Evolutionary conservation across 2,888 invertebrate species (phyloP).

Genomic region (Ceramica pisi): DNA sequence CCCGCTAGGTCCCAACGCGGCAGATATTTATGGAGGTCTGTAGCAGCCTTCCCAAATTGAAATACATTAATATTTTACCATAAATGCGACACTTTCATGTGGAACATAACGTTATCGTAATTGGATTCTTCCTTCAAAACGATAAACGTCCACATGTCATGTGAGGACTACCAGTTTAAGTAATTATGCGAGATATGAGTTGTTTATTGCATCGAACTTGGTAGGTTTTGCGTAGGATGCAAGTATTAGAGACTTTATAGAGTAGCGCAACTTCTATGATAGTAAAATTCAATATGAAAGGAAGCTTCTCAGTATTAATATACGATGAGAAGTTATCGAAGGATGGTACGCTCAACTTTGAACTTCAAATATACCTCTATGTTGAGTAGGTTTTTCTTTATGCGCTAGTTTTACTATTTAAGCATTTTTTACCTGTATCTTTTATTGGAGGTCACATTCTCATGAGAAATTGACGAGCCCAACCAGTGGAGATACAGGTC

Average conservation of each 20-base stretch:
- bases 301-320: neutral
- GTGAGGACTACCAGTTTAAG: conserved; percentile 72
- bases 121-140: conserved; percentile 88
- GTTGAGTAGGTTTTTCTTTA: neutral
- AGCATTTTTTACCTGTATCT: conserved; percentile 13
- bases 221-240: neutral
- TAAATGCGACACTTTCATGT: conserved; percentile 90
- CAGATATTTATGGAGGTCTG: conserved; percentile 90
- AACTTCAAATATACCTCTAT: neutral
- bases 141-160: conserved; percentile 75
- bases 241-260: neutral
- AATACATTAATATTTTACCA: conserved; percentile 91
- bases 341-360: conserved; percentile 1
- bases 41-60: conserved; percentile 89
- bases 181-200: conserved; percentile 67
- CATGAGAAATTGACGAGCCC: conserved; percentile 52
- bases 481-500: conserved; percentile 36
- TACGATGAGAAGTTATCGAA: neutral
- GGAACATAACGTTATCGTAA: conserved; percentile 90
- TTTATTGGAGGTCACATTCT: conserved; percentile 28
- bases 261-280: neutral
- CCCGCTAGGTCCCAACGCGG: conserved; percentile 82
- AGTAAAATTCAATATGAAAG: neutral
- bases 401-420: conserved; percentile 11
- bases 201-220: conserved; percentile 60